Evolutionary conservation across 2,113 vertebrate genomes (phyloP), one percentile per base, ranked within the genome.

Genomic region (Acrocephalus arundinaceus): DNA sequence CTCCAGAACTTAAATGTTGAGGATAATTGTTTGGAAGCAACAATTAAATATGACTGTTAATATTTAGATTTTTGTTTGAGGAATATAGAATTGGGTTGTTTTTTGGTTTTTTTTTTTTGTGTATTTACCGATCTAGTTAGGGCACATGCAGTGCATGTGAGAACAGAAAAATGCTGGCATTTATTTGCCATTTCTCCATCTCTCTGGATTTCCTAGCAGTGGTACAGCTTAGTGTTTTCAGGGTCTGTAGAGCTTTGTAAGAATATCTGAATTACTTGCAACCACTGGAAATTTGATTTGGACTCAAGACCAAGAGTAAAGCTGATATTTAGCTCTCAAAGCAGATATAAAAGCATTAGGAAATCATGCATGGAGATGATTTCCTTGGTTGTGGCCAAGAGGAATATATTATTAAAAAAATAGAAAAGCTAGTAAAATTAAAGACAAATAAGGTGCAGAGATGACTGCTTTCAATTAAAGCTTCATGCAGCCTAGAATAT

Each of bases 401-500:
- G 37, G 8, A 90, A 83, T 30, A 59, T 58, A 51, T 39, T 88
- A 63, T 86, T 79, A 4, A 54, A 79, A 70, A 76, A 88, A 85
- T 30, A 82, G 85, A 92, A 70, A 92, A 95, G 7, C 41, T 22
- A 43, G 13, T 70, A 15, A 93, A 92, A 65, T 76, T 94, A 90
- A 85, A 94, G 94, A 93, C 85, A 97, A 94, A 85, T 81, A 88
- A 93, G 79, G 63, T 90, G 54, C 62, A 62, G 39, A n/a, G 4
- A 70, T 63, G 63, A 65, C 28, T 76, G 67, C 46, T 90, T 96
- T 94, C 87, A 96, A 28, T 88, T 77, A 75, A 72, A 79, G 33
- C 45, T 74, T 85, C 79, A 71, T 87, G 80, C 84, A 94, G 39
- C 79, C 91, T 93, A 23, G 27, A 61, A 28, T 77, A 46, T 95